phyloP scores from a whole-genome alignment of 2,797 vertebrate species.

The Schizothorax lantsangensis region DNA sequence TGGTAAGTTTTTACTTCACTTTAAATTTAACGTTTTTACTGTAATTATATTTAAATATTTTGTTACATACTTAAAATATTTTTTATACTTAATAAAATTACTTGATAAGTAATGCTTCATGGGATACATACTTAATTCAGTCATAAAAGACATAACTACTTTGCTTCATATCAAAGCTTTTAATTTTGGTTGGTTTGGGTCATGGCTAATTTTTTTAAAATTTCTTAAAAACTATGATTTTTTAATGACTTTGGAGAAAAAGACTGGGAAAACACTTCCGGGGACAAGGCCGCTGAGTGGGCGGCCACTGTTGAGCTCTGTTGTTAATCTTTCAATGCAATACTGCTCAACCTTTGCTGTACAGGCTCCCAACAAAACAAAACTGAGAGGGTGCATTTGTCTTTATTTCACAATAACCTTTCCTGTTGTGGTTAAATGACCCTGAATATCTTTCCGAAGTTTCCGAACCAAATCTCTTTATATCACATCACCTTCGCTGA shows the following conservation, averaged over 20 bases:
- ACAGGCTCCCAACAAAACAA: conserved; percentile 15
- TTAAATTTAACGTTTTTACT: no score
- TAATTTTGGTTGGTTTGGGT: neutral
- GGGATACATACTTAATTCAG: neutral
- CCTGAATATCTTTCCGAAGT: conserved; percentile 20
- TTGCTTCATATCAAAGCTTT: neutral
- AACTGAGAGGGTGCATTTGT: conserved; percentile 3
- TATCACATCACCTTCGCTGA: conserved; percentile 28
- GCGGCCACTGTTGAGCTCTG: neutral
- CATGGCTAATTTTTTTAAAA: neutral
- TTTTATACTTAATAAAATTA: no score
- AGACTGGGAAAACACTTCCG: neutral
- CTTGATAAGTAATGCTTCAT: neutral
- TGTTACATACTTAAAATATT: neutral
- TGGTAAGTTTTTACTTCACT: no score
- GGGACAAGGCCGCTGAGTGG: neutral
- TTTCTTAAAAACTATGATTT: neutral
- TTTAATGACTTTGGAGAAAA: neutral
- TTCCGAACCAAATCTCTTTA: conserved; percentile 11
- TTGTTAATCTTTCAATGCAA: conserved; percentile 8
- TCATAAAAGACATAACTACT: neutral
- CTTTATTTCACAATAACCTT: conserved; percentile 15
- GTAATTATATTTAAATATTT: no score
- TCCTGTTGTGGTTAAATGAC: conserved; percentile 12
- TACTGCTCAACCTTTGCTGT: conserved; percentile 17